Conservation (phyloP, 2,113 vertebrate genomes). For the Lethenteron camtschaticum region DNA sequence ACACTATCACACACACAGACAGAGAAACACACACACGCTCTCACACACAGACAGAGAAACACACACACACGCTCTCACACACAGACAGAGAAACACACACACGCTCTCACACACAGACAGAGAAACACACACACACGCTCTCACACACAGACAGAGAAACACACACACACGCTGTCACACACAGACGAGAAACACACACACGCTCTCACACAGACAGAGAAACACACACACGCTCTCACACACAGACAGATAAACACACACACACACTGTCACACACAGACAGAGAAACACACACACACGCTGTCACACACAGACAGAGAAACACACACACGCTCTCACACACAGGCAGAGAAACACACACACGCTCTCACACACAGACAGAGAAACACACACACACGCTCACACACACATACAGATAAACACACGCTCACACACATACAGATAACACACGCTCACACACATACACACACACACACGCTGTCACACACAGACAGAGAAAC, state of each 20-base stretch:
- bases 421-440: no score
- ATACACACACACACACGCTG: no score
- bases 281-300: background rate
- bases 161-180: background rate
- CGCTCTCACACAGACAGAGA: background rate
- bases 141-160: background rate
- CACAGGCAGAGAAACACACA: no score
- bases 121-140: background rate
- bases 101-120: background rate
- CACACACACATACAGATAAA: no score
- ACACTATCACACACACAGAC: background rate
- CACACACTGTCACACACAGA: background rate
- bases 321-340: no score
- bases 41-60: no score
- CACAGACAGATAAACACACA: background rate
- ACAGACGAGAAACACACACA: background rate
- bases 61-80: background rate
- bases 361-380: no score
- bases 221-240: background rate
- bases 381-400: no score
- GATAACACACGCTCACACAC: no score
- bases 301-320: no score
- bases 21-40: background rate
- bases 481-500: no score
- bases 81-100: background rate